A percentile compares a stretch with the other conserved stretches of the same genome.
phyloP scores from a whole-genome alignment of 2,113 vertebrate genomes.

The Hippopotamus amphibius region DNA sequence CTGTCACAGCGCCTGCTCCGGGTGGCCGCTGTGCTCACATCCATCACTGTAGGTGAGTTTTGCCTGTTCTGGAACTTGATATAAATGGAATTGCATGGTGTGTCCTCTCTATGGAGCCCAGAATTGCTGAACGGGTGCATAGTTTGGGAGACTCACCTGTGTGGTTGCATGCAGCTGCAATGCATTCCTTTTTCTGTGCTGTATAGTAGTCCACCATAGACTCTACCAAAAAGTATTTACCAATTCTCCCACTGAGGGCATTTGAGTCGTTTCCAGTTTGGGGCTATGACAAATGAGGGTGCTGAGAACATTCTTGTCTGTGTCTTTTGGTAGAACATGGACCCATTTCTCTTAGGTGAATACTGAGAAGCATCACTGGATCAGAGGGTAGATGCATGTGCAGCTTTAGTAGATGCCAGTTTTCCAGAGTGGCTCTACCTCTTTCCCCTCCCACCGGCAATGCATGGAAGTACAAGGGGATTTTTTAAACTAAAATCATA shows the following conservation, averaged over 20 bases:
- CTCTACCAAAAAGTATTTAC: neutral
- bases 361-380: neutral
- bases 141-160: neutral
- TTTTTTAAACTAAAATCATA: neutral
- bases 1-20: accelerated
- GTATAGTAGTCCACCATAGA: neutral
- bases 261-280: neutral
- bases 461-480: neutral
- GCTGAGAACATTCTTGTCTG: neutral
- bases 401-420: neutral
- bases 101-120: neutral
- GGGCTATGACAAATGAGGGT: neutral
- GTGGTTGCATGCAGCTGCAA: no score
- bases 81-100: neutral
- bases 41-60: neutral
- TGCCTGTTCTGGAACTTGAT: neutral
- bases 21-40: neutral
- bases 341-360: neutral
- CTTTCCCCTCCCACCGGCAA: neutral
- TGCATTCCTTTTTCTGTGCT: neutral
- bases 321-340: neutral
- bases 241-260: neutral
- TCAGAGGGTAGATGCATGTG: neutral
- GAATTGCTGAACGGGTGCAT: neutral
- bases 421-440: neutral